Percentiles rank a stretch among this genome's conserved stretches.
Evolutionary conservation across 2,888 invertebrate species (phyloP).

Genomic region (Lampropteryx suffumata): DNA sequence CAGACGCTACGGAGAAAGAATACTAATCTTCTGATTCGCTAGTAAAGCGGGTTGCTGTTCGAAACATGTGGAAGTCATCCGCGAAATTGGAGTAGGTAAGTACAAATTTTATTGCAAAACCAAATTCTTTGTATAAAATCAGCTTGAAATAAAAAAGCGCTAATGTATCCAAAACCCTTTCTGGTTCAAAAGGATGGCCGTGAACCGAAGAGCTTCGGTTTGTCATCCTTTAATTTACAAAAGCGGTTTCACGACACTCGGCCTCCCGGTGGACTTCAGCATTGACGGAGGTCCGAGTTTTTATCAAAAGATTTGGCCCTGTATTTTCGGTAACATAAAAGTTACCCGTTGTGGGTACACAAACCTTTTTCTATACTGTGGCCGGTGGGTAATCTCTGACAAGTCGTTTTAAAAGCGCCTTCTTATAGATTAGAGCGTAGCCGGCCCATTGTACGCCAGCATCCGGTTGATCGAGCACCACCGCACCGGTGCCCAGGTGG

Average conservation of each 20-base stretch:
- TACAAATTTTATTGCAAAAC: constrained; percentile 9
- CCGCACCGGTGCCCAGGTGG: constrained; percentile 59
- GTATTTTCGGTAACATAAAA: constrained; percentile 38
- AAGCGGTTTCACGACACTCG: constrained; percentile 33
- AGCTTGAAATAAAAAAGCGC: constrained; percentile 29
- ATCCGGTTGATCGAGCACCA: constrained; percentile 56
- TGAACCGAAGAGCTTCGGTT: constrained; percentile 24
- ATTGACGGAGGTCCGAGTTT: constrained; percentile 39
- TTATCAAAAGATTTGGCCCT: constrained; percentile 37
- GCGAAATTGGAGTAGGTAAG: constrained; percentile 19
- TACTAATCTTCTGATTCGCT: constrained; percentile 26
- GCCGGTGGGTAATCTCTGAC: constrained; percentile 46
- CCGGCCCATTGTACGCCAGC: constrained; percentile 51
- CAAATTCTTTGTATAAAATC: constrained; percentile 17
- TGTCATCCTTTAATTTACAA: constrained; percentile 39
- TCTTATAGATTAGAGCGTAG: constrained; percentile 53
- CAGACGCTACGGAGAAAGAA: constrained; percentile 28
- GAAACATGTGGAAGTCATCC: constrained; percentile 20
- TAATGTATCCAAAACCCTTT: constrained; percentile 33
- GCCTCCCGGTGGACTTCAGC: constrained; percentile 31
- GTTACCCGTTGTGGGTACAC: constrained; percentile 30
- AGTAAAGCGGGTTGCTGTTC: constrained; percentile 19
- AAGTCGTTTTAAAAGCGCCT: constrained; percentile 51
- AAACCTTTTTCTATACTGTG: constrained; percentile 38
- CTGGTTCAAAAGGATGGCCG: constrained; percentile 25